Percentiles rank a stretch among this genome's conserved stretches.
phyloP scores from a whole-genome alignment of 2,888 invertebrate genomes.

The Lasioglossum figueresi region DNA sequence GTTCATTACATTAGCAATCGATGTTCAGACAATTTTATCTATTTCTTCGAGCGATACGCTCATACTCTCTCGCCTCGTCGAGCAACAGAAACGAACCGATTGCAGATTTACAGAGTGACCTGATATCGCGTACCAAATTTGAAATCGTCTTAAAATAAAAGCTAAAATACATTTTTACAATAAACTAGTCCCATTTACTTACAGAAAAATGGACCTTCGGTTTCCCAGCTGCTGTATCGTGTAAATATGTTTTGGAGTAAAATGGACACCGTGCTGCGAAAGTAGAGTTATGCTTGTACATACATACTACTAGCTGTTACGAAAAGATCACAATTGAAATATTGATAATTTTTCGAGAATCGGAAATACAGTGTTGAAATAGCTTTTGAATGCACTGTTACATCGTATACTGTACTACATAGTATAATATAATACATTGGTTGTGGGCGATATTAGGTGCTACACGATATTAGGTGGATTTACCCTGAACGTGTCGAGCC shows the following conservation, averaged over 20 bases:
- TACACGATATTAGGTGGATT: not conserved
- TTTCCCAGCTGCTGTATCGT: too few relatives aligned
- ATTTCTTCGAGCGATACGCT: not conserved
- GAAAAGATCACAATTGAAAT: too few relatives aligned
- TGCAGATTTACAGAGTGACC: not conserved
- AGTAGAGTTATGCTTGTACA: too few relatives aligned
- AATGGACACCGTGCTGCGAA: too few relatives aligned
- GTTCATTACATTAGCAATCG: conserved; percentile 12
- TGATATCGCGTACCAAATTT: not conserved
- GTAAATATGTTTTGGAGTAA: too few relatives aligned
- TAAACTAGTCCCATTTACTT: too few relatives aligned
- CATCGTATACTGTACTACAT: not conserved
- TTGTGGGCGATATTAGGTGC: not conserved
- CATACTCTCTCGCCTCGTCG: not conserved
- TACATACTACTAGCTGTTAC: too few relatives aligned
- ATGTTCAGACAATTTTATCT: not conserved
- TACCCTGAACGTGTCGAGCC: not conserved
- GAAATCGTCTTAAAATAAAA: not conserved
- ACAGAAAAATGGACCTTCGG: too few relatives aligned
- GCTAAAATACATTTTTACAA: not conserved
- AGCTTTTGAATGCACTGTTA: not conserved
- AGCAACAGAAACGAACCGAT: not conserved
- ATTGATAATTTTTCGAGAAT: not conserved
- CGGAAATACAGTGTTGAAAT: not conserved
- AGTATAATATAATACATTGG: not conserved